Evolutionary conservation across 2,113 vertebrate genomes (phyloP), one percentile per base, ranked within the genome.

Genomic region (Prunella himalayana): DNA sequence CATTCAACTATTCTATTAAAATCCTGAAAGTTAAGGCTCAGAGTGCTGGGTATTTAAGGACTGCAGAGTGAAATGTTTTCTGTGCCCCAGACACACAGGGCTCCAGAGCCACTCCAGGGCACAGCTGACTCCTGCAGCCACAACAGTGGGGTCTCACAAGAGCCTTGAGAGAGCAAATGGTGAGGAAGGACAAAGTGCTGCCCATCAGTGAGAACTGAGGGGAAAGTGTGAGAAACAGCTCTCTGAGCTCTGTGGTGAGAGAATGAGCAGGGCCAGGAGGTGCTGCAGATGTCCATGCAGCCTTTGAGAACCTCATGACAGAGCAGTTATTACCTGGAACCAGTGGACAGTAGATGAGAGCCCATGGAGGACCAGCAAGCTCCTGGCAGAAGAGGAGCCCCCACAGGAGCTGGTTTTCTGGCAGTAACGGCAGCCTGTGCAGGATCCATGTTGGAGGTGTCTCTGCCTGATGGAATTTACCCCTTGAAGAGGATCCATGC

Each of bases 81-180:
- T 41, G 39, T 42, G n/a, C 9, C 15, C 4, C 13, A 31, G 47
- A 19, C 37, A 39, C 39, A 30, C 7, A 3, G 2, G 0, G 22
- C 8, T 91, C 49, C 63, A 63, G 64, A 70, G 84, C 10, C 33
- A n/a, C n/a, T 8, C 12, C 30, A 47, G 30, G 37, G 17, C 41
- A 20, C 31, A 18, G 39, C 20, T 49, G 16, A 71, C 20, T 10
- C 33, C 45, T 4, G 1, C 20, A 69, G 20, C 4, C 17, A 25
- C 0, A 1, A 0, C 50, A 17, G 28, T 1, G 25, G 33, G 21
- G 37, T 37, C 37, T 37, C 37, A 37, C 37, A 7, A 37, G 37
- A 37, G 37, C 37, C 37, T 9, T 37, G 37, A 37, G 37, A 37
- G 9, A 37, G 37, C 15, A 19, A 35, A 11, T 6, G 2, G 35